These are phyloP conservation scores for Calliphora vicina DNA, from an alignment of 1,140 invertebrate species.

Conservation along the genomic window DNA sequence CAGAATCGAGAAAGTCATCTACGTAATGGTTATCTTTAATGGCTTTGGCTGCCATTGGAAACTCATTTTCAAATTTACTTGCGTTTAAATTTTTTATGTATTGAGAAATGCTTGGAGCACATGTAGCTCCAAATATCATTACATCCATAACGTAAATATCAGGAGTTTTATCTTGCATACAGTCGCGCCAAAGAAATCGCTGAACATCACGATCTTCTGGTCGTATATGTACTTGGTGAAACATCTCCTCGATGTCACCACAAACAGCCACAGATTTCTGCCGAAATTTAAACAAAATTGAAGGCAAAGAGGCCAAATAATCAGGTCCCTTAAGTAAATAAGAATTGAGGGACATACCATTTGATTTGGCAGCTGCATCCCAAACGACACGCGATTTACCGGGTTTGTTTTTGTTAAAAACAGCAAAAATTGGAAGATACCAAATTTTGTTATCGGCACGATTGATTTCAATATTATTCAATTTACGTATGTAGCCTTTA, in stretches of 20 bases:
- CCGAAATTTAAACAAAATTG: not conserved
- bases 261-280: constrained; percentile 4
- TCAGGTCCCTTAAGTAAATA: not conserved
- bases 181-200: not conserved
- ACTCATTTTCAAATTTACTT: constrained; percentile 32
- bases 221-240: not conserved
- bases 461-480: not conserved
- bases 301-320: not conserved
- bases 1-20: constrained; percentile 57
- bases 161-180: not conserved
- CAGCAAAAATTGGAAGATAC: not conserved
- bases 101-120: constrained; percentile 37
- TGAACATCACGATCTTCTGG: not conserved
- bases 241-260: not conserved
- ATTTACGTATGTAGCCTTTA: not conserved
- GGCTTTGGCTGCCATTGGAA: constrained; percentile 46
- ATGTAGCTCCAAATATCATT: not conserved
- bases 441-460: not conserved
- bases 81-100: constrained; percentile 46
- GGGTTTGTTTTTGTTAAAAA: not conserved
- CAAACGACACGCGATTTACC: not conserved
- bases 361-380: not conserved
- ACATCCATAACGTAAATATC: not conserved
- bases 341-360: not conserved
- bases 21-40: constrained; percentile 56